Evolutionary conservation across 2,113 vertebrate genomes (phyloP).

Genomic region (Pontoporia blainvillei): DNA sequence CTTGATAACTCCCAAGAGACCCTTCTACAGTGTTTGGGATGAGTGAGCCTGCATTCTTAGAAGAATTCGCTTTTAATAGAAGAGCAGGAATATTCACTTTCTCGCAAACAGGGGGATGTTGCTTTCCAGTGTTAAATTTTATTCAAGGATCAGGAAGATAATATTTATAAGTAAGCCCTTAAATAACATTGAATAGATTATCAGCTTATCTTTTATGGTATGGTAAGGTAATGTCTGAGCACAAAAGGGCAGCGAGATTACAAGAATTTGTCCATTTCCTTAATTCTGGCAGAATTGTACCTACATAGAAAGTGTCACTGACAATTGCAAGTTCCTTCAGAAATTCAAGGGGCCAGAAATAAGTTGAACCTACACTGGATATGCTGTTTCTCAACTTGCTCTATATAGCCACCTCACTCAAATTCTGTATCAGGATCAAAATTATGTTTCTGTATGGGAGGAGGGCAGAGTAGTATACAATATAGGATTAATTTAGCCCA

Average conservation of each 20-base stretch:
- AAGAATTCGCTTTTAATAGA: neutral
- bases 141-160: neutral
- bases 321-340: neutral
- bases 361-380: neutral
- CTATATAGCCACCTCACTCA: neutral
- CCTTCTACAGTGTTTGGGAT: neutral
- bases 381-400: neutral
- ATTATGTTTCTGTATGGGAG: neutral
- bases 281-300: neutral
- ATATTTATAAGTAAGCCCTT: neutral
- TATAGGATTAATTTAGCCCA: neutral
- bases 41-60: neutral
- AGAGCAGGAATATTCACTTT: neutral
- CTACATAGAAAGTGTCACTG: neutral
- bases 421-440: neutral
- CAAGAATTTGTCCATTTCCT: neutral
- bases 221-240: neutral
- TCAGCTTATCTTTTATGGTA: neutral
- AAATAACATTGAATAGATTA: neutral
- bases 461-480: rapidly evolving
- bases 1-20: neutral
- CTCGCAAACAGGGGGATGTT: neutral
- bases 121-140: neutral
- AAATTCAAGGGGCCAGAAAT: neutral
- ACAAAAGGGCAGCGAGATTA: neutral